Evolutionary conservation across 2,113 vertebrate species (phyloP).

Genomic region (Eonycteris spelaea): DNA sequence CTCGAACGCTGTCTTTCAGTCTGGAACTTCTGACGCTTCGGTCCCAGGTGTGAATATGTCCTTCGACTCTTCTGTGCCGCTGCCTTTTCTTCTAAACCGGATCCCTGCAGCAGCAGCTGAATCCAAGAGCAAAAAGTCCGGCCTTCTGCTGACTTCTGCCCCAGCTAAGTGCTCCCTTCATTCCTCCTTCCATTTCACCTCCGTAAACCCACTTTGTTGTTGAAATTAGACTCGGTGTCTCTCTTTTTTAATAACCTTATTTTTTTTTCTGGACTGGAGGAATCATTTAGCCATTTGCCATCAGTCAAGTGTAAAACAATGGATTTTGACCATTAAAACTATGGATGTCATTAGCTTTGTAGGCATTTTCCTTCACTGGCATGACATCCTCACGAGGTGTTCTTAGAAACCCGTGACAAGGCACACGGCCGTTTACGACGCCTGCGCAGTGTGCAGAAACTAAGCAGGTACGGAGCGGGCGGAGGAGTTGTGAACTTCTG

Average conservation of each 20-base stretch:
- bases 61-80: neutral
- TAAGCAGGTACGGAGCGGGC: neutral
- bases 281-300: neutral
- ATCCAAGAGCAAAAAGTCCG: neutral
- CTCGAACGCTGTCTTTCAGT: neutral
- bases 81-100: neutral
- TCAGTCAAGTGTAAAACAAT: neutral
- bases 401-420: neutral
- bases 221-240: neutral
- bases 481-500: neutral
- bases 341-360: neutral
- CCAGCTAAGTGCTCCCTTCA: neutral
- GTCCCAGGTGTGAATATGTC: neutral
- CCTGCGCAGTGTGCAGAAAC: accelerated
- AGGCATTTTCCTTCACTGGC: neutral
- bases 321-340: neutral
- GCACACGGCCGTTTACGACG: neutral
- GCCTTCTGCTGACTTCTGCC: neutral
- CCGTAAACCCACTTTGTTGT: neutral
- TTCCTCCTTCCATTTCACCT: neutral
- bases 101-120: neutral
- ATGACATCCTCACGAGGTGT: neutral
- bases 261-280: neutral
- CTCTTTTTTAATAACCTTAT: neutral
- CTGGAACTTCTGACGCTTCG: neutral